phyloP scores from a whole-genome alignment of 2,113 vertebrate species.

The Gnathonemus echidnorhynchus region DNA sequence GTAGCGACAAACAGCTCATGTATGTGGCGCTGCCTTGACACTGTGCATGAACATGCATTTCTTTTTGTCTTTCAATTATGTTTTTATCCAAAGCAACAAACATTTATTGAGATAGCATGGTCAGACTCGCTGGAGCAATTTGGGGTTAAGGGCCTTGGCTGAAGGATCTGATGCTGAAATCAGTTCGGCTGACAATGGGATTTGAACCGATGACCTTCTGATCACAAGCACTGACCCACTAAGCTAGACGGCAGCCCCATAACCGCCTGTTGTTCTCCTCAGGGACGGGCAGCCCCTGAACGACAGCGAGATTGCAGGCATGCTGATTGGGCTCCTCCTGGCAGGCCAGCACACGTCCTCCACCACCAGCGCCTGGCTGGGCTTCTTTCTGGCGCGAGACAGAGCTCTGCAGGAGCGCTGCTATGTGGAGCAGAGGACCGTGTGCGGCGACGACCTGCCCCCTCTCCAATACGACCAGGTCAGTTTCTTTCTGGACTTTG shows the following conservation, averaged over 20 bases:
- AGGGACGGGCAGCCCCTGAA: slow-evolving; percentile 75
- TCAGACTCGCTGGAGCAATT: not conserved
- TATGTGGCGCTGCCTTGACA: not conserved
- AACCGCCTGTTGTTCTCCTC: not conserved
- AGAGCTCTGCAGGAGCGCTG: slow-evolving; percentile 74
- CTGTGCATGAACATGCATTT: not conserved
- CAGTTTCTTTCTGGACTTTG: not conserved
- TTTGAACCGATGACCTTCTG: not conserved
- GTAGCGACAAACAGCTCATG: not conserved
- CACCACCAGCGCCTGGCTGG: slow-evolving; percentile 91
- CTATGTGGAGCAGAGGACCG: slow-evolving; percentile 76
- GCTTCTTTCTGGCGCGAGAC: slow-evolving; percentile 86
- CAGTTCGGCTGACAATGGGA: not conserved
- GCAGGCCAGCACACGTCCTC: slow-evolving; percentile 96
- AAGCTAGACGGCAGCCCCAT: not conserved
- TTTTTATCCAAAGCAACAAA: not conserved
- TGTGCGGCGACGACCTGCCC: slow-evolving; percentile 75
- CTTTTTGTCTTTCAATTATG: too few relatives aligned
- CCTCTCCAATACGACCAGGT: slow-evolving; percentile 81
- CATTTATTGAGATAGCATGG: not conserved
- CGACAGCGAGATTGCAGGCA: slow-evolving; percentile 76
- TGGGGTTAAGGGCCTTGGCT: not conserved
- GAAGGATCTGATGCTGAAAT: not conserved
- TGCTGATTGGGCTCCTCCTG: slow-evolving; percentile 89
- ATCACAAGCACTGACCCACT: not conserved